Conservation (phyloP, 2,797 vertebrate genomes). For the Apogon talboti region DNA sequence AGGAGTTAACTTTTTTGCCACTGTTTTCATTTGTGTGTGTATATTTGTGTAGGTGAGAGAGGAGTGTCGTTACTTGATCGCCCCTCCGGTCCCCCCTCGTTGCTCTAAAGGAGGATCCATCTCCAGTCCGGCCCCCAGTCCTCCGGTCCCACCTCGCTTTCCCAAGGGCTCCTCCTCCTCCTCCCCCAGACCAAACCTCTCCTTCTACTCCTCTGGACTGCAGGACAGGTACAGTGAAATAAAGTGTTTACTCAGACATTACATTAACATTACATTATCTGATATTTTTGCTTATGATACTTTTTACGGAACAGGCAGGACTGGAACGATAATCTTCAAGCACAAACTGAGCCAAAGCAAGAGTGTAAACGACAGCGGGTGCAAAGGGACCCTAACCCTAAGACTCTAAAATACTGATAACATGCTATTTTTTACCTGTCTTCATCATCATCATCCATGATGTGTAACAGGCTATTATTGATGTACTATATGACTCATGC, state of each 20-base stretch:
- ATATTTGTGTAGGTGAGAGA: constrained; percentile 89
- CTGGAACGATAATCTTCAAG: no score
- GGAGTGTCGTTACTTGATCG: constrained; percentile 95
- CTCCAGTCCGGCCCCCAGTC: constrained; percentile 84
- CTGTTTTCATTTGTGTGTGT: constrained; percentile 39
- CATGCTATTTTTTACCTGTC: no score
- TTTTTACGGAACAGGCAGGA: no score
- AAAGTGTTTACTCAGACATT: background rate
- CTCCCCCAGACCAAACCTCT: constrained; percentile 88
- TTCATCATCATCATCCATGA: no score
- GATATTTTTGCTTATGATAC: no score
- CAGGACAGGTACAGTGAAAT: constrained; percentile 87
- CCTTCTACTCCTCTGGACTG: constrained; percentile 95
- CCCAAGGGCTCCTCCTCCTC: constrained; percentile 85
- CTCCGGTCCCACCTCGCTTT: constrained; percentile 89
- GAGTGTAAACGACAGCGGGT: no score
- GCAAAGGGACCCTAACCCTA: no score
- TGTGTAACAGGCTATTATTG: no score
- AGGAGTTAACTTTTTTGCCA: constrained; percentile 31
- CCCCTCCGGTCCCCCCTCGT: constrained; percentile 93
- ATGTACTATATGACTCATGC: no score
- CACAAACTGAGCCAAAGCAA: no score
- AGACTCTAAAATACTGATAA: no score
- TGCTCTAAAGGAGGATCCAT: constrained; percentile 82
- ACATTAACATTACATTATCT: no score